These are phyloP conservation scores for Condylura cristata DNA, from an alignment of 2,113 vertebrate species.

Conservation along the genomic window DNA sequence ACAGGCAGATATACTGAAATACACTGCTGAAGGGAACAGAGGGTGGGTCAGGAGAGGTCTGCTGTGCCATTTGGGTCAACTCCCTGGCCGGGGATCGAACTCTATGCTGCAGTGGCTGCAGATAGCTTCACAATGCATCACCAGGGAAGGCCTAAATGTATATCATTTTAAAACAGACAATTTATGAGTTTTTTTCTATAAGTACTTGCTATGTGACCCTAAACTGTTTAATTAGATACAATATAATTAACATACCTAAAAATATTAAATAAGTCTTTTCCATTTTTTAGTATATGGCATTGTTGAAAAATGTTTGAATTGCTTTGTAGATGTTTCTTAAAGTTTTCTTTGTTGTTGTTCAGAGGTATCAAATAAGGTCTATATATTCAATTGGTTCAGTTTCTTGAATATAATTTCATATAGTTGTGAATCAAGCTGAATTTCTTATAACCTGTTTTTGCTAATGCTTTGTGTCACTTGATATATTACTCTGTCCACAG, in stretches of 20 bases:
- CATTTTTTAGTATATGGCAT: neutral
- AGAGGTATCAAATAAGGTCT: neutral
- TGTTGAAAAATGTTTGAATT: neutral
- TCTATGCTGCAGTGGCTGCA: no score
- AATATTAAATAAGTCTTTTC: neutral
- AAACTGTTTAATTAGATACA: neutral
- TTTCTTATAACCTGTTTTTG: neutral
- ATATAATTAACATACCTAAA: neutral
- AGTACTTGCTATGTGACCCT: neutral
- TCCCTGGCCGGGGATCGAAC: no score
- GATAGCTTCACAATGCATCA: no score
- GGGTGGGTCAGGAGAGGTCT: no score
- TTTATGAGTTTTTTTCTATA: neutral
- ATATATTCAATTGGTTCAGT: neutral
- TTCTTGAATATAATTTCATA: neutral
- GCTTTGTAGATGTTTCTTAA: neutral
- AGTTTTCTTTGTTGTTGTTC: neutral
- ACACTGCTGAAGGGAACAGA: no score
- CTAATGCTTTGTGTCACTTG: neutral
- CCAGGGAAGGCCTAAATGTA: no score
- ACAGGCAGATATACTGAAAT: no score
- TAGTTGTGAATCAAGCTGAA: neutral
- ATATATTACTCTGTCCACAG: neutral
- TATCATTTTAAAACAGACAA: neutral
- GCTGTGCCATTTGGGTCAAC: no score